Percentiles rank a stretch among this genome's conserved stretches.
These are phyloP conservation scores for Lophura nycthemera DNA, from an alignment of 2,113 vertebrate species.

Conservation along the genomic window DNA sequence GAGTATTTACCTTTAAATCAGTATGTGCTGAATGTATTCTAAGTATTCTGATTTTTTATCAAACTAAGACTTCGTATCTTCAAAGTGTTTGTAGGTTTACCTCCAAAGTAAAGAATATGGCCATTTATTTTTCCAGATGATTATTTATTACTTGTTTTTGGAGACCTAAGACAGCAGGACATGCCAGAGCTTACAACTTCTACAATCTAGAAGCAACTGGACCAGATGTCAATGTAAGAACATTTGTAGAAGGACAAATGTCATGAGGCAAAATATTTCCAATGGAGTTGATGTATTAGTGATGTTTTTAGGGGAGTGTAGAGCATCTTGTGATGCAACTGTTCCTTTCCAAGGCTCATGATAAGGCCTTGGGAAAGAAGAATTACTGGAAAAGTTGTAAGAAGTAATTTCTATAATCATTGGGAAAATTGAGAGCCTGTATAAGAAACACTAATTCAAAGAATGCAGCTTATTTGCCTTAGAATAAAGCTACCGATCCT, in stretches of 20 bases:
- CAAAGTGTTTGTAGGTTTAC: not conserved
- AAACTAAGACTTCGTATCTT: not conserved
- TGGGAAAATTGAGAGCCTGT: not conserved
- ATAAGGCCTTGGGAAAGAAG: not conserved
- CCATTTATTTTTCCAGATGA: not conserved
- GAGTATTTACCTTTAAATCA: not conserved
- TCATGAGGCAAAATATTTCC: not conserved
- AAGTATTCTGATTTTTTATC: not conserved
- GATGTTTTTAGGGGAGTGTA: not conserved
- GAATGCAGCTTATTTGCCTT: not conserved
- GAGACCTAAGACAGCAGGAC: not conserved
- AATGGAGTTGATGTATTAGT: not conserved
- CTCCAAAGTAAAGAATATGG: not conserved
- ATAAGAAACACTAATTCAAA: not conserved
- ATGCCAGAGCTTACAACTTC: not conserved
- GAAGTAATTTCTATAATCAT: not conserved
- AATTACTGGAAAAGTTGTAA: not conserved
- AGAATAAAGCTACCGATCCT: not conserved
- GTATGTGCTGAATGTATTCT: not conserved
- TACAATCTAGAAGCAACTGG: not conserved
- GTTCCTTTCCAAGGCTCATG: not conserved
- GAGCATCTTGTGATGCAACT: not conserved
- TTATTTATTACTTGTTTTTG: not conserved
- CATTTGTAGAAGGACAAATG: not conserved
- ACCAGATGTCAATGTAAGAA: not conserved